phyloP scores from a whole-genome alignment of 2,888 invertebrate species.

The Clepsis dumicolana region DNA sequence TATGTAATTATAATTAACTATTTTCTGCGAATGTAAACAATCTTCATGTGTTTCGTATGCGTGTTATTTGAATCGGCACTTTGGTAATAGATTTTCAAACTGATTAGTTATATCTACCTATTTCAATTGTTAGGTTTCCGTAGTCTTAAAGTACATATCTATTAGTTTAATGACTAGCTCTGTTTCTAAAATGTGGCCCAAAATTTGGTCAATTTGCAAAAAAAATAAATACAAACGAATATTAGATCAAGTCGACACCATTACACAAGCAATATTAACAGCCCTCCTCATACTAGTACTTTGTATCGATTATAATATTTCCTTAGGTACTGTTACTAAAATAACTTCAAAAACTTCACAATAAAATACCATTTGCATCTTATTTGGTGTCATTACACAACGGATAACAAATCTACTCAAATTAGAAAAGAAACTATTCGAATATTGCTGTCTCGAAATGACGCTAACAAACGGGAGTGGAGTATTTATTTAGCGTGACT shows the following conservation, averaged over 20 bases:
- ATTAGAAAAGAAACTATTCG: background rate
- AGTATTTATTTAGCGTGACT: slow-evolving; percentile 15
- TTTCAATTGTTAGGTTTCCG: background rate
- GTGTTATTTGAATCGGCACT: background rate
- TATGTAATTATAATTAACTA: slow-evolving; percentile 11
- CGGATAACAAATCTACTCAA: background rate
- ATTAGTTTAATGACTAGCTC: too few relatives aligned
- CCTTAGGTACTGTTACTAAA: too few relatives aligned
- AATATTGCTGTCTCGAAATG: background rate
- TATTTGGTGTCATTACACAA: background rate
- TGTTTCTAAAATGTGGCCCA: too few relatives aligned
- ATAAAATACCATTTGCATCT: background rate
- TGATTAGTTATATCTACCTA: too few relatives aligned
- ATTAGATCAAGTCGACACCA: too few relatives aligned
- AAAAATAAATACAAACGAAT: too few relatives aligned
- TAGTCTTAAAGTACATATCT: background rate
- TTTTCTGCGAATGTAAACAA: slow-evolving; percentile 10
- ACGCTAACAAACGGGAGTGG: background rate
- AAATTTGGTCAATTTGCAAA: too few relatives aligned
- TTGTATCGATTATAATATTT: too few relatives aligned
- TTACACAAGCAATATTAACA: too few relatives aligned
- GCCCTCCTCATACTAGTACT: too few relatives aligned
- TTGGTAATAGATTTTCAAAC: background rate
- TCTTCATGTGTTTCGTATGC: background rate
- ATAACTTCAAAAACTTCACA: background rate